phyloP scores from a whole-genome alignment of 2,888 invertebrate species.

The Drosophila buzzatii region DNA sequence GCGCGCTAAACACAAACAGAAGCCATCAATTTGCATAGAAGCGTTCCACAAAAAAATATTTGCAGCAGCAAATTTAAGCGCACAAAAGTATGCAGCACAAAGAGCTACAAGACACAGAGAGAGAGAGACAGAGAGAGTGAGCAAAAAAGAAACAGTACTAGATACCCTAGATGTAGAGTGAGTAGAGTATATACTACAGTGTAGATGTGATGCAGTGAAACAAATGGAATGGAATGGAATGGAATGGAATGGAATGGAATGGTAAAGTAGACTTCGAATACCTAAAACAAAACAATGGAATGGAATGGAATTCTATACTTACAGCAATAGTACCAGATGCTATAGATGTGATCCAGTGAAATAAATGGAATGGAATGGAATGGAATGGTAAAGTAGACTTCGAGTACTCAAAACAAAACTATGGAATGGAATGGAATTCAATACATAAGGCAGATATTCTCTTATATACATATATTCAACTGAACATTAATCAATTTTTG shows the following conservation, averaged over 20 bases:
- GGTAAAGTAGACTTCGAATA: neutral
- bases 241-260: neutral
- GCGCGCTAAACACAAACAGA: slow-evolving; percentile 68
- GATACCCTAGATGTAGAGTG: neutral
- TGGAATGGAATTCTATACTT: neutral
- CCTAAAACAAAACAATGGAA: too few species aligned
- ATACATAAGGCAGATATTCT: neutral
- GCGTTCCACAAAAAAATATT: slow-evolving; percentile 31
- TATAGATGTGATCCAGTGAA: neutral
- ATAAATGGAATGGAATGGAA: too few species aligned
- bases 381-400: neutral
- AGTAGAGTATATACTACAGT: neutral
- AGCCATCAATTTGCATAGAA: slow-evolving; percentile 76
- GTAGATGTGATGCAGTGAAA: neutral
- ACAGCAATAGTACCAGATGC: too few species aligned
- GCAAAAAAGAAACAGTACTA: too few species aligned
- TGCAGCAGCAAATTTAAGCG: slow-evolving; percentile 41
- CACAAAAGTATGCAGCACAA: slow-evolving; percentile 42
- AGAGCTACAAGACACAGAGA: slow-evolving; percentile 5
- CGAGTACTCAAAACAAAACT: too few species aligned
- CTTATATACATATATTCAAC: neutral
- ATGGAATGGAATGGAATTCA: neutral
- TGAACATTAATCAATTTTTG: too few species aligned
- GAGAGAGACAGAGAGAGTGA: neutral
- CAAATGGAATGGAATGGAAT: neutral